phyloP scores from a whole-genome alignment of 2,888 invertebrate genomes.

The Tricholauxania praeusta region DNA sequence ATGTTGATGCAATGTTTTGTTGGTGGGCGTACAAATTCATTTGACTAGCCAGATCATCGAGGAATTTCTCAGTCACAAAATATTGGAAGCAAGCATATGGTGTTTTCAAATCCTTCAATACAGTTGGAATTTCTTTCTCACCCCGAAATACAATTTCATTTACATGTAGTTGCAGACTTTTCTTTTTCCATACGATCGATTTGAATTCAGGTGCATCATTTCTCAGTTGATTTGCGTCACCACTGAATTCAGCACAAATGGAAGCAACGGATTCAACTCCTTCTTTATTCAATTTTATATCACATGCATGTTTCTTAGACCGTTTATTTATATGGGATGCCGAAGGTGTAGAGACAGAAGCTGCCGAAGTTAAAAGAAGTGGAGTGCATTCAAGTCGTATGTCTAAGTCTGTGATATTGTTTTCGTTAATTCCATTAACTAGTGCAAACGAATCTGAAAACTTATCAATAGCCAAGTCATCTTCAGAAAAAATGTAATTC shows the following conservation, averaged over 20 bases:
- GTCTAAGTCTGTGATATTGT: no score
- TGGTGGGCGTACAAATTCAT: conserved; percentile 28
- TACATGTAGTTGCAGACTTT: conserved; percentile 23
- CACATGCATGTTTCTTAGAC: no score
- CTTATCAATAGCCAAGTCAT: no score
- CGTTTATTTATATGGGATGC: no score
- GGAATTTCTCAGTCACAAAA: not conserved
- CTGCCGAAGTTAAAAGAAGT: no score
- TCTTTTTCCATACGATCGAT: conserved; percentile 30
- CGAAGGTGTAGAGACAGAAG: no score
- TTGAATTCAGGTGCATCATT: conserved; percentile 30
- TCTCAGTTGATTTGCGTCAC: conserved; percentile 5
- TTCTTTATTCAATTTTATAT: conserved; percentile 15
- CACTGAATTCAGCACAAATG: conserved; percentile 16
- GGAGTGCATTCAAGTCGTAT: no score
- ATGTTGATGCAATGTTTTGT: conserved; percentile 17
- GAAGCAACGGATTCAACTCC: conserved; percentile 13
- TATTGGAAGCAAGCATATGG: conserved; percentile 8
- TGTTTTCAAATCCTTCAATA: conserved; percentile 20
- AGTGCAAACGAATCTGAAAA: no score
- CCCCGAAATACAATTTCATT: conserved; percentile 32
- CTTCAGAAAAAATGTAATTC: no score
- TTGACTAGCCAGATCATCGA: conserved; percentile 10
- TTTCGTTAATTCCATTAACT: no score
- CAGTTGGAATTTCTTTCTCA: conserved; percentile 27